Percentiles rank a stretch among this genome's conserved stretches.
Evolutionary conservation across 2,888 invertebrate genomes (phyloP).

Genomic region (Thymelicus lineola): DNA sequence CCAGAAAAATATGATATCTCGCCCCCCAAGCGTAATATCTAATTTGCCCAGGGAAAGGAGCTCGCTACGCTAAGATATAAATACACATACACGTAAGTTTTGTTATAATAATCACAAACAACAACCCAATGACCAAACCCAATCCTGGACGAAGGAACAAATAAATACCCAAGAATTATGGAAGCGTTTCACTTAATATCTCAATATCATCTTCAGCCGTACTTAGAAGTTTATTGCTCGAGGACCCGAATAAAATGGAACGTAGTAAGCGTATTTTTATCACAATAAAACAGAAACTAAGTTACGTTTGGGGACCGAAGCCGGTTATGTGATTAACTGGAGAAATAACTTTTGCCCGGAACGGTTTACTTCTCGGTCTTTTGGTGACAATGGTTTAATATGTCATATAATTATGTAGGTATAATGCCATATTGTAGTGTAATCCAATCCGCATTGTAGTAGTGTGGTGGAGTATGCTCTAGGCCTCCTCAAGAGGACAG

Average conservation of each 20-base stretch:
- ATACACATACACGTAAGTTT: neutral
- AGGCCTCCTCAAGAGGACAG: too few relatives aligned
- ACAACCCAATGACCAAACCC: neutral
- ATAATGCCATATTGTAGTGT: too few relatives aligned
- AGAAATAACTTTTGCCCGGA: conserved; percentile 21
- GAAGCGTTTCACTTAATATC: conserved; percentile 28
- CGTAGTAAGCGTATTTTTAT: conserved; percentile 29
- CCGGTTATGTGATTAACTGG: conserved; percentile 26
- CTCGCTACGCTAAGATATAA: too few relatives aligned
- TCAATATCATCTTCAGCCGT: conserved; percentile 17
- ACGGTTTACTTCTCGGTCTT: too few relatives aligned
- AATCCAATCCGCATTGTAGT: too few relatives aligned
- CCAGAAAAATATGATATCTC: too few relatives aligned
- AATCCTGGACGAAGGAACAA: neutral
- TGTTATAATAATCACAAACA: neutral
- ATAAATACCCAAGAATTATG: conserved; percentile 8
- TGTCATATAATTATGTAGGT: too few relatives aligned
- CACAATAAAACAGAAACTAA: conserved; percentile 31
- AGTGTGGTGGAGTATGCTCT: too few relatives aligned
- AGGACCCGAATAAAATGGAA: conserved; percentile 20
- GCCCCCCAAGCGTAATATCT: too few relatives aligned
- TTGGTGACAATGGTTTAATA: too few relatives aligned
- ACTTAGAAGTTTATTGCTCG: conserved; percentile 26
- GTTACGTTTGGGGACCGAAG: conserved; percentile 11
- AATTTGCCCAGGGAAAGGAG: too few relatives aligned